A percentile compares a stretch with the other conserved stretches of the same genome.
Evolutionary conservation across 2,113 vertebrate species (phyloP).

Genomic region (Columbina picui): DNA sequence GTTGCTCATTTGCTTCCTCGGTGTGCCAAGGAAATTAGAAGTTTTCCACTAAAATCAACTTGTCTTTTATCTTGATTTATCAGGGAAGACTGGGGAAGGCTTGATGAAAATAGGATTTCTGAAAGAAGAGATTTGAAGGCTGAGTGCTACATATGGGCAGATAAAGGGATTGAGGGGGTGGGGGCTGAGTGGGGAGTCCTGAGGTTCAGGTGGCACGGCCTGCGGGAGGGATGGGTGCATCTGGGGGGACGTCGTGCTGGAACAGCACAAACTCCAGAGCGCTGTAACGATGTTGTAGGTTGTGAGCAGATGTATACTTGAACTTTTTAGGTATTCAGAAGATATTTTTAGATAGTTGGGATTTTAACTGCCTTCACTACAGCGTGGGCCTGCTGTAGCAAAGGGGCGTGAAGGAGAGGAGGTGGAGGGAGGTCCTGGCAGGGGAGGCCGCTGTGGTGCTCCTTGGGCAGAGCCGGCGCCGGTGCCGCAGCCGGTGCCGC

Average conservation of each 20-base stretch:
- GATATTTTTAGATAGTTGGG: neutral
- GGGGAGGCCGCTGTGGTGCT: neutral
- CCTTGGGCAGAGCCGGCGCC: neutral
- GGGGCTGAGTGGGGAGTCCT: neutral
- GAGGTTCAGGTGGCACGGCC: neutral
- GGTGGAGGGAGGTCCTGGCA: neutral
- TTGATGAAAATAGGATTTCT: slow-evolving; percentile 49
- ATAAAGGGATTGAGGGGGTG: neutral
- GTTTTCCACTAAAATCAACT: neutral
- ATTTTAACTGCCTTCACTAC: neutral
- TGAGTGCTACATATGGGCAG: neutral
- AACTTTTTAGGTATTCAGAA: neutral
- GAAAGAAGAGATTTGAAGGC: slow-evolving; percentile 16
- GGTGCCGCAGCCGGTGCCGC: too few relatives aligned
- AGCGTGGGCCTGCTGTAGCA: neutral
- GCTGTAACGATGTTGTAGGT: neutral
- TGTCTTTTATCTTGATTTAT: slow-evolving; percentile 9
- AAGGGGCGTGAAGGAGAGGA: neutral
- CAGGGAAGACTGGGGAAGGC: neutral
- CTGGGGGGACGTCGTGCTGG: rapidly evolving
- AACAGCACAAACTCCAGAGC: neutral
- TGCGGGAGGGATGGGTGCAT: neutral
- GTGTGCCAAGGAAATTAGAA: neutral
- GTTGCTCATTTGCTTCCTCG: neutral
- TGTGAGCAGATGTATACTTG: neutral